Evolutionary conservation across 2,797 vertebrate genomes (phyloP).

Genomic region (Todus mexicanus): DNA sequence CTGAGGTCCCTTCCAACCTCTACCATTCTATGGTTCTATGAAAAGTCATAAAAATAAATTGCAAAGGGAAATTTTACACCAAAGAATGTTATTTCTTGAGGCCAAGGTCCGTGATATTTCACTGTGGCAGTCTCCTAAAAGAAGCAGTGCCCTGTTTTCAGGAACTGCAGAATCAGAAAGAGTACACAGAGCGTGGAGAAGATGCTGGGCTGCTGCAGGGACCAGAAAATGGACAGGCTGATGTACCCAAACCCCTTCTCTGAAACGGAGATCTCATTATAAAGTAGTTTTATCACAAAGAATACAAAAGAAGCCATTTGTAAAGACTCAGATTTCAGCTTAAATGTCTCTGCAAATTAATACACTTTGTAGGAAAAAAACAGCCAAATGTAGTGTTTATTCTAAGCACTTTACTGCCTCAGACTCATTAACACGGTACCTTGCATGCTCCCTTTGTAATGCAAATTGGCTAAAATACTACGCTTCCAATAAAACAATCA

Average conservation of each 20-base stretch:
- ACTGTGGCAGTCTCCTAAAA: not conserved
- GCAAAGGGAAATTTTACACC: not conserved
- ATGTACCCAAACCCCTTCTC: not conserved
- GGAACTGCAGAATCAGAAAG: not conserved
- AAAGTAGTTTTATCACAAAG: not conserved
- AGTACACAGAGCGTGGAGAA: not conserved
- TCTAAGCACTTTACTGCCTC: slow-evolving; percentile 17
- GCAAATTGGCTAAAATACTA: slow-evolving; percentile 49
- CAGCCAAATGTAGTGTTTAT: slow-evolving; percentile 20
- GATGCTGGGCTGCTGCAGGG: not conserved
- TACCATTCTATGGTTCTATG: too few species aligned
- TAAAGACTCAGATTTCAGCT: not conserved
- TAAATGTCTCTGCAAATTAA: slow-evolving; percentile 8
- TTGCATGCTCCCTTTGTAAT: slow-evolving; percentile 51
- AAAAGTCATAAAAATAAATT: not conserved
- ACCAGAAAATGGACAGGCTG: not conserved
- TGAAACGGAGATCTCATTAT: not conserved
- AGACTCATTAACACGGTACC: slow-evolving; percentile 37
- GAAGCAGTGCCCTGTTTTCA: not conserved
- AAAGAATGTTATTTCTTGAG: not conserved
- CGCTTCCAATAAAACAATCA: slow-evolving; percentile 38
- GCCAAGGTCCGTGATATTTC: not conserved
- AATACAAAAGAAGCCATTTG: not conserved
- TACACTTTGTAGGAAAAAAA: not conserved
- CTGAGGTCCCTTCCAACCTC: too few species aligned